Evolutionary conservation across 2,113 vertebrate species (phyloP), one percentile per base, ranked within the genome.

Genomic region (Cynocephalus volans): DNA sequence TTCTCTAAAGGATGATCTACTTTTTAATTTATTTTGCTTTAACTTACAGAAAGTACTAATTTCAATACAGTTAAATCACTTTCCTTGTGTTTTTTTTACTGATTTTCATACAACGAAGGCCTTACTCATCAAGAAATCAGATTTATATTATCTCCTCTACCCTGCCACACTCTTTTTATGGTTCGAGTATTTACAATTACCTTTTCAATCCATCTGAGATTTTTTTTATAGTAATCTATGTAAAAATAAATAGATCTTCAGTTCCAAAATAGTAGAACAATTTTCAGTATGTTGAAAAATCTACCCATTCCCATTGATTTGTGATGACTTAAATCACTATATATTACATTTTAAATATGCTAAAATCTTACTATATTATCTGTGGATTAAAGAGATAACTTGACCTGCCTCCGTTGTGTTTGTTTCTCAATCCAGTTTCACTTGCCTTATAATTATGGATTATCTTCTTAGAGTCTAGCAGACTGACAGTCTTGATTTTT

Each of bases 21-120:
- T 72, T 96, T 87, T 81, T 82, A 50, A 76, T 79, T 80, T 36
- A 75, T 33, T 94, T 88, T 86, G 19, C 80, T 91, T 88, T 90
- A 50, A 92, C 2, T 75, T 88, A 69, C 5, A 80, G 33, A 83
- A 75, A 52, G 24, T 41, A 70, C 5, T 70, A 70, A 87, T 85
- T 85, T 95, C 88, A 65, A 41, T 84, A 17, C 1, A 92, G 52
- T 45, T 52, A 85, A 60, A 60, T 62, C 12, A 19, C 5, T 76
- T 70, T 64, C 8, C 28, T 85, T 76, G 5, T 88, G 18, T 60
- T 69, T 64, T 24, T 58, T 65, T 24, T 54, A 70, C 9, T 95
- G 21, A 90, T 17, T 81, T 95, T 70, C 65, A 58, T 14, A 76
- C 36, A 76, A 28, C 21, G 36, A 97, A 93, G 3, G 2, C 3